phyloP scores from a whole-genome alignment of 2,113 vertebrate species.

The Antennarius striatus region DNA sequence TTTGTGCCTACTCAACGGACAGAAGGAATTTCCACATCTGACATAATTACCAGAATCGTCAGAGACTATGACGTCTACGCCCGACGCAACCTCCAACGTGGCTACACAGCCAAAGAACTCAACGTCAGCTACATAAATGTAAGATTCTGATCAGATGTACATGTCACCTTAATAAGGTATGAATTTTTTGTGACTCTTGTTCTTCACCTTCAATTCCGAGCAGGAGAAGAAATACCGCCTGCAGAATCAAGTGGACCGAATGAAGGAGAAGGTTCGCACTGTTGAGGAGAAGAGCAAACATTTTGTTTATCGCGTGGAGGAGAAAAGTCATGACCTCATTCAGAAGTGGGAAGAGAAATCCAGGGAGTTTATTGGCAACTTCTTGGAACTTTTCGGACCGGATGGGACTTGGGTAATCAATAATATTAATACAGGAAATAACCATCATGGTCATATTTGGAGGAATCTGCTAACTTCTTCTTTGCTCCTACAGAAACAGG shows the following conservation, averaged over 20 bases:
- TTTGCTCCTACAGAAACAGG: slow-evolving; percentile 86
- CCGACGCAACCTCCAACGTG: slow-evolving; percentile 93
- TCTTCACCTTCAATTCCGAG: slow-evolving; percentile 26
- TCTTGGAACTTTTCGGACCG: slow-evolving; percentile 96
- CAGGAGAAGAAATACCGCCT: slow-evolving; percentile 98
- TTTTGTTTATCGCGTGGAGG: slow-evolving; percentile 96
- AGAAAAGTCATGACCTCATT: slow-evolving; percentile 97
- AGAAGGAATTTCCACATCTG: slow-evolving; percentile 97
- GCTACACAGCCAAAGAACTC: slow-evolving; percentile 97
- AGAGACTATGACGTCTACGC: slow-evolving; percentile 96
- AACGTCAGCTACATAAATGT: slow-evolving; percentile 98
- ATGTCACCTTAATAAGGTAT: too few relatives aligned
- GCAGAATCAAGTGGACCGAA: slow-evolving; percentile 97
- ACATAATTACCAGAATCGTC: slow-evolving; percentile 96
- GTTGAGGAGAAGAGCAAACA: slow-evolving; percentile 98
- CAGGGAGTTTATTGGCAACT: slow-evolving; percentile 97
- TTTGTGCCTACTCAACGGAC: slow-evolving; percentile 96
- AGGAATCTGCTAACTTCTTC: neutral
- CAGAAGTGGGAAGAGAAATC: slow-evolving; percentile 99
- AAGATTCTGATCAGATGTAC: slow-evolving; percentile 55
- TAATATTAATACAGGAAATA: neutral
- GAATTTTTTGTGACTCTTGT: neutral
- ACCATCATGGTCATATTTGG: neutral
- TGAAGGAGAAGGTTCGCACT: slow-evolving; percentile 96
- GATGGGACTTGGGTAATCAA: slow-evolving; percentile 94